These are phyloP conservation scores for Mesembrinibis cayennensis DNA, from an alignment of 2,113 vertebrate species.

Conservation along the genomic window DNA sequence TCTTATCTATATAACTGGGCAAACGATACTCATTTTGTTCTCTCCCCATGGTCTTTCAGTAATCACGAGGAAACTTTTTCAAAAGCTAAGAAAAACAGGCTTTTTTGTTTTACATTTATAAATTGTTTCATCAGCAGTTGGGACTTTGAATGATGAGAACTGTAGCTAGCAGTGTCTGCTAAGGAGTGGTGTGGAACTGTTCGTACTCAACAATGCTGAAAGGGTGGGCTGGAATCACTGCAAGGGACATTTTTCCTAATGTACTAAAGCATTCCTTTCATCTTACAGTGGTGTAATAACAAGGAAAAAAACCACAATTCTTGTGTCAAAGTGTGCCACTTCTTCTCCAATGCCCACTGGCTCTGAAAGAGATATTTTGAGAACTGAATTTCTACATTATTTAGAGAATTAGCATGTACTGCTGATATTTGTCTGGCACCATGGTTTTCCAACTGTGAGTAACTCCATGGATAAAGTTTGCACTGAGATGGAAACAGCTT, in stretches of 20 bases:
- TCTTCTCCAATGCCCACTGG: neutral
- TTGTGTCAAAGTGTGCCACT: neutral
- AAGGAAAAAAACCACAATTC: neutral
- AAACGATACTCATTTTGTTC: neutral
- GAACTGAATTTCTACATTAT: neutral
- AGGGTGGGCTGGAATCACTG: neutral
- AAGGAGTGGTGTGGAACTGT: neutral
- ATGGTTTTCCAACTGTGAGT: neutral
- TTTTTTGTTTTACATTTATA: neutral
- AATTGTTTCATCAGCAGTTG: neutral
- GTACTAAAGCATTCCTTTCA: neutral
- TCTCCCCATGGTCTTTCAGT: neutral
- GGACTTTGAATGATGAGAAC: neutral
- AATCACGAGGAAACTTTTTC: neutral
- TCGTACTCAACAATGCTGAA: neutral
- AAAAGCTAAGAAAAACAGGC: neutral
- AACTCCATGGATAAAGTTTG: neutral
- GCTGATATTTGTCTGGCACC: neutral
- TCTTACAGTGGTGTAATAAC: neutral
- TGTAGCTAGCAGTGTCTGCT: neutral
- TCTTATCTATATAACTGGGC: neutral
- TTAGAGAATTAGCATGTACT: neutral
- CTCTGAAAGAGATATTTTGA: neutral
- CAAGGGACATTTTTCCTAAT: neutral
- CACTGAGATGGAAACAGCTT: neutral